phyloP scores from a whole-genome alignment of 30 jellyfish, hydroid and myxozoan species.

The Catostylus mosaicus region DNA sequence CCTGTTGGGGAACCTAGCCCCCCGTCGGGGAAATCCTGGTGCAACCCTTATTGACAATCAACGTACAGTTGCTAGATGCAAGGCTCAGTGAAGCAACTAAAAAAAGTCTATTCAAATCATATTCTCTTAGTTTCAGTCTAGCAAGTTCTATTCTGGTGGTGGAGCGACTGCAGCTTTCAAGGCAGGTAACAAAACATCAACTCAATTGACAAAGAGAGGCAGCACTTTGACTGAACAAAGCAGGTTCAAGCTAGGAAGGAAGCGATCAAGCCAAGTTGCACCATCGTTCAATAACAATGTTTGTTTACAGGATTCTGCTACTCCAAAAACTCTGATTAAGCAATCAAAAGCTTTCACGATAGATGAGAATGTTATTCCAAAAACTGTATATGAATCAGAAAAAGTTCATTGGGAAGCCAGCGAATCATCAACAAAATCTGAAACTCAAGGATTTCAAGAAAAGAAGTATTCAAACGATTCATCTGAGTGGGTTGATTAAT shows the following conservation, averaged over 20 bases:
- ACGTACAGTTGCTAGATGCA: too few relatives aligned
- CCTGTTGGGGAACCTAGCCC: too few relatives aligned
- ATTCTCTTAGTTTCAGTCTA: constrained; percentile 4
- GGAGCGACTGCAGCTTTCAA: background rate
- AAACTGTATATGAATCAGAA: background rate
- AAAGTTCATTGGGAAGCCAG: too few relatives aligned
- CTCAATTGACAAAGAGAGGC: background rate
- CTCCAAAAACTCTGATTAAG: background rate
- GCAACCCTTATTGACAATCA: too few relatives aligned
- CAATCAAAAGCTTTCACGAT: background rate
- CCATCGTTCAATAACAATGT: background rate
- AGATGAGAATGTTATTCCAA: background rate
- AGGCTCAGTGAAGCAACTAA: too few relatives aligned
- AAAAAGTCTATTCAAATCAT: too few relatives aligned
- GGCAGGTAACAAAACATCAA: background rate
- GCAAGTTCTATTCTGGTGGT: background rate
- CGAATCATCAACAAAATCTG: too few relatives aligned
- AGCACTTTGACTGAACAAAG: background rate
- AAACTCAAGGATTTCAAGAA: too few relatives aligned
- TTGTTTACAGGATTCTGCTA: background rate
- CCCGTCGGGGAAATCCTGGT: too few relatives aligned
- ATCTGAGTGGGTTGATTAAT: background rate
- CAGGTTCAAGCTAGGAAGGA: background rate
- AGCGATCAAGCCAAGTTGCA: constrained; percentile 4
- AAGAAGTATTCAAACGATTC: too few relatives aligned